Conservation (phyloP, 2,113 vertebrate species). For the Oncorhynchus gorbuscha region DNA sequence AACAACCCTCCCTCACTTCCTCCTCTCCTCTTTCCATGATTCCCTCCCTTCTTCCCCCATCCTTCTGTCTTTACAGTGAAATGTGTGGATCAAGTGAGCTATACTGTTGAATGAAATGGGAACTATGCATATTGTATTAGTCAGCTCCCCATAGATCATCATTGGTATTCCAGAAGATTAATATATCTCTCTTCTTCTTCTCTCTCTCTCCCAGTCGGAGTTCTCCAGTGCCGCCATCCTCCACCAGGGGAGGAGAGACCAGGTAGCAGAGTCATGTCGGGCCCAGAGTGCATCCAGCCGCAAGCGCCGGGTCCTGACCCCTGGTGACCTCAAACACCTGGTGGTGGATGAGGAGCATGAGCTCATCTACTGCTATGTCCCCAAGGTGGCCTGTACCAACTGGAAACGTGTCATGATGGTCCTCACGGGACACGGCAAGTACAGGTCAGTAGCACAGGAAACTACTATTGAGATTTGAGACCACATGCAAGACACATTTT, state of each 20-base stretch:
- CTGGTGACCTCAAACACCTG: constrained; percentile 90
- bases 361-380: constrained; percentile 98
- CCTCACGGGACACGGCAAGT: constrained; percentile 90
- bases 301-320: constrained; percentile 89
- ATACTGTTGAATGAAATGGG: too few species aligned
- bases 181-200: background rate
- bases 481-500: too few species aligned
- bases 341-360: constrained; percentile 97
- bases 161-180: background rate
- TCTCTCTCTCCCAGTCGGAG: constrained; percentile 69
- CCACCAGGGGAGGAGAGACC: constrained; percentile 90
- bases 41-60: background rate
- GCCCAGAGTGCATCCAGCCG: constrained; percentile 81
- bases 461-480: too few species aligned
- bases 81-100: background rate
- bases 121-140: too few species aligned
- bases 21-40: constrained; percentile 3
- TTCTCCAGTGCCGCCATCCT: constrained; percentile 83
- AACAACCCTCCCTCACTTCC: background rate
- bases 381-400: constrained; percentile 98
- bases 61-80: background rate
- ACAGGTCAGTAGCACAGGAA: constrained; percentile 60
- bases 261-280: constrained; percentile 86
- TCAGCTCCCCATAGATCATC: too few species aligned
- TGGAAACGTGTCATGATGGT: constrained; percentile 99